Base-by-base conservation (phyloP, 1,140 invertebrate genomes). In the Nasonia giraulti region DNA sequence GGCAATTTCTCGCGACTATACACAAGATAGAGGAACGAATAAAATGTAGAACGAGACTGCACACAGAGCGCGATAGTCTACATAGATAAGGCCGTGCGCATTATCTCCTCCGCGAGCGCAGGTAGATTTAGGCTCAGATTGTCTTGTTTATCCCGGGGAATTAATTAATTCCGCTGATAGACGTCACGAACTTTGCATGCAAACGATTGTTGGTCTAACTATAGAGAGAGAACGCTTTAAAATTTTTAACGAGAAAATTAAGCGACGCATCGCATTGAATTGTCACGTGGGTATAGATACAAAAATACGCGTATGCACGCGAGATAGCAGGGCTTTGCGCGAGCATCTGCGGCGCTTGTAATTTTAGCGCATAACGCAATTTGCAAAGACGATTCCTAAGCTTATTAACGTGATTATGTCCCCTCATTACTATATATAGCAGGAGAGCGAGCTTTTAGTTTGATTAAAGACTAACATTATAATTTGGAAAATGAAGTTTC, bases 51-150 rank as follows among this genome's bases (percentile, higher is more conserved):
- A 55, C 50, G 12, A 55, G 50, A 55, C 50, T 55, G 50, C 50
- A 55, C 50, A 55, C 11, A 20, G 76, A 44, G 86, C 78, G 85
- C 27, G 86, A 4, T 86, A 82, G 79, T 73, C 17, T 31, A 68
- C 74, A 86, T 88, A 74, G 73, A 74, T 74, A 74, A 20, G 17
- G 31, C 73, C 33, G 5, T 37, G 33, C 7, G 33, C 33, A 74
- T 74, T 11, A 44, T 44, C 40, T 44, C 0, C 73, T 74, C 2
- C 1, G 0, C 17, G 31, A 40, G 23, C 0, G 23, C 23, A 69
- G n/a, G 11, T 71, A 71, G 73, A 74, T 74, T 74, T 74, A 74
- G 73, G 73, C 14, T 74, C 17, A 74, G 73, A 74, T 74, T 74
- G 31, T 20, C 14, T 74, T 74, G 40, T 74, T 74, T 74, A 74